Evolutionary conservation across 2,888 invertebrate species (phyloP), one percentile per base, ranked within the genome.

Genomic region (Scotopteryx bipunctaria): DNA sequence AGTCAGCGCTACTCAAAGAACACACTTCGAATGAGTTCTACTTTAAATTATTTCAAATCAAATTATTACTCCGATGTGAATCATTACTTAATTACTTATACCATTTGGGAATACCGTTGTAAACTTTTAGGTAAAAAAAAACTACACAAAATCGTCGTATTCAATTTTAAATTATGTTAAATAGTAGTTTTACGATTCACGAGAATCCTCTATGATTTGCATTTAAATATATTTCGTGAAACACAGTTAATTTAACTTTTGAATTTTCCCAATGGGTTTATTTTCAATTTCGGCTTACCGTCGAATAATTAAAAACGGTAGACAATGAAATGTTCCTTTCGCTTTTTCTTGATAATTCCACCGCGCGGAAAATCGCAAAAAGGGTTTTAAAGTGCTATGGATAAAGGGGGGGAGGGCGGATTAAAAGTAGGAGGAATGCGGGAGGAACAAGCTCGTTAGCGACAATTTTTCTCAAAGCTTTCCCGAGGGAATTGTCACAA

Each of bases 381-480:
- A 86, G 86, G 87, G 86, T 82, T 89, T 88, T 85, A 86, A 87
- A 89, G 83, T 86, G 86, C 78, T 81, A 73, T 71, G 78, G 80
- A 81, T 81, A 77, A 79, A 73, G 73, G 70, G 69, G 76, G 69
- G 70, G 74, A 48, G 41, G 49, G 62, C 67, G 83, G 85, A 84
- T 84, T 86, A 83, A 85, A 84, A 83, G 77, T 71, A 71, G 74
- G 75, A 71, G 64, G 60, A 64, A 41, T 48, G 62, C 61, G 61
- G 63, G 67, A 51, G 61, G 63, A 31, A 47, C 77, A 78, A 86
- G 88, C 87, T 88, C 88, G 87, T 87, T 89, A 88, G 85, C 80
- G 85, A 84, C 85, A 86, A 84, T 88, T 89, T 88, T 88, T 87
- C 87, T 86, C 86, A 87, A 86, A 88, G 86, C 86, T 80, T 74